Conservation (phyloP, 2,113 vertebrate species). For the Gorsachius goisagi region DNA sequence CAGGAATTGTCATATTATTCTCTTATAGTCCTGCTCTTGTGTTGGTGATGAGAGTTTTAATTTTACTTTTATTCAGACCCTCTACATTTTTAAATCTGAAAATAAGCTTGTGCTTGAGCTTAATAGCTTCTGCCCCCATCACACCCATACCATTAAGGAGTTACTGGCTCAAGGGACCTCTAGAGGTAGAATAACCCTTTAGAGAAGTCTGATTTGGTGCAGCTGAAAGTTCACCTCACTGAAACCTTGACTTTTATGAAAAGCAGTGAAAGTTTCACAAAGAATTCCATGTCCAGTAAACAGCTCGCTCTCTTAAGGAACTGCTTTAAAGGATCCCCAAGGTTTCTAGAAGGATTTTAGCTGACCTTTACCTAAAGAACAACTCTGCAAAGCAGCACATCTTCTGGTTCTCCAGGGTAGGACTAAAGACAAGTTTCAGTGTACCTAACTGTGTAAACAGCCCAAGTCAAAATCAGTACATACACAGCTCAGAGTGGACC, state of each 20-base stretch:
- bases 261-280: neutral
- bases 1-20: neutral
- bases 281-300: neutral
- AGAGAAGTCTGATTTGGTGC: neutral
- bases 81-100: neutral
- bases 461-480: neutral
- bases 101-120: neutral
- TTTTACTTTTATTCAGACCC: neutral
- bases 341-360: neutral
- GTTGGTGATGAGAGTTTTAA: neutral
- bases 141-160: neutral
- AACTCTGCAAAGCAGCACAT: neutral
- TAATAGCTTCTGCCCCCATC: neutral
- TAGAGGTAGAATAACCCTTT: neutral
- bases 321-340: neutral
- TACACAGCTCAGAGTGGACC: neutral
- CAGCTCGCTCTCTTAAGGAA: neutral
- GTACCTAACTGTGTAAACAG: neutral
- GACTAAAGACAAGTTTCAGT: neutral
- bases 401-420: neutral
- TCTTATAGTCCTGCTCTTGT: neutral
- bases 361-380: neutral
- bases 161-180: neutral
- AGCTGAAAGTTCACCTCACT: neutral
- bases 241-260: neutral